Percentiles rank a stretch among this genome's conserved stretches.
These are phyloP conservation scores for Falco columbarius DNA, from an alignment of 2,797 vertebrate species.

Conservation along the genomic window DNA sequence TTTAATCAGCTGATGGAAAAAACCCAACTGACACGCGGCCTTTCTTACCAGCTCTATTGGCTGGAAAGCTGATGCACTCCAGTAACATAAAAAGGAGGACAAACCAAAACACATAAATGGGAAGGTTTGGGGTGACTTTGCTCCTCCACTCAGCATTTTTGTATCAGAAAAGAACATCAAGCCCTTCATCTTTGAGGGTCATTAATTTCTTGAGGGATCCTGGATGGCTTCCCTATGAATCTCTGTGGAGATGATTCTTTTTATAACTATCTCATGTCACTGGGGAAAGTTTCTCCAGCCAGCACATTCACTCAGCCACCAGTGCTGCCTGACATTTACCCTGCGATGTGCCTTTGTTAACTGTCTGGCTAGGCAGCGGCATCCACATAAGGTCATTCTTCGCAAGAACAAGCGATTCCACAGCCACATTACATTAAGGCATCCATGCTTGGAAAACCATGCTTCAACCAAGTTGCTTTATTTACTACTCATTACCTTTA, in stretches of 20 bases:
- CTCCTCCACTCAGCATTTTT: not conserved
- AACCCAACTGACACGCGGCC: not conserved
- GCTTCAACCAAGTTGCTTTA: not conserved
- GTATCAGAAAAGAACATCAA: not conserved
- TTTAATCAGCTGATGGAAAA: not conserved
- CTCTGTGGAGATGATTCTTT: conserved; percentile 48
- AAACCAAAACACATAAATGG: not conserved
- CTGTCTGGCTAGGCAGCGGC: not conserved
- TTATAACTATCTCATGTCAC: conserved; percentile 47
- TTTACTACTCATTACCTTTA: not conserved
- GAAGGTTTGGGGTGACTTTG: not conserved
- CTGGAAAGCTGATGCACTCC: not conserved
- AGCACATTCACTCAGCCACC: conserved; percentile 33
- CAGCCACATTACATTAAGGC: not conserved
- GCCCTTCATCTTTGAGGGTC: not conserved
- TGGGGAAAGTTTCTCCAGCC: conserved; percentile 46
- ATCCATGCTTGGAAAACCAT: not conserved
- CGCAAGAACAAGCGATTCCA: not conserved
- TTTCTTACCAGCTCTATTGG: not conserved
- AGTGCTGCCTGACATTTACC: not conserved
- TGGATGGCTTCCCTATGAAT: conserved; percentile 43
- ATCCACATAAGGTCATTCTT: conserved; percentile 27
- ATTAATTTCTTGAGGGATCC: conserved; percentile 15
- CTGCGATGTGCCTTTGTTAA: conserved; percentile 29
- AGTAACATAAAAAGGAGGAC: not conserved